Evolutionary conservation across 2,113 vertebrate species (phyloP), one percentile per base, ranked within the genome.

Genomic region (Xiphophorus couchianus): DNA sequence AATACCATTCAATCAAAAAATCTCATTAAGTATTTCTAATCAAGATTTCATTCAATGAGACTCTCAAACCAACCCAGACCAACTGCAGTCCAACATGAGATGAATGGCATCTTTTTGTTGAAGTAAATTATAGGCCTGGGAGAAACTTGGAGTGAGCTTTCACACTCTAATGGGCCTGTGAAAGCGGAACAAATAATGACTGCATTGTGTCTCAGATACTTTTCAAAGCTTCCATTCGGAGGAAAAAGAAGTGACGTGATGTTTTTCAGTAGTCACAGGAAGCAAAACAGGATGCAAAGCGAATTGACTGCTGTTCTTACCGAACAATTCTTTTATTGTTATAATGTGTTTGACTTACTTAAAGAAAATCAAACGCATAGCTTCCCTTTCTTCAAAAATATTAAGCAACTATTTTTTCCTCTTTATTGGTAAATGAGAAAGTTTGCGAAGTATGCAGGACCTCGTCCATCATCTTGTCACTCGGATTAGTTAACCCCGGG

Each of bases 231-330:
- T 68, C 63, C 76, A 51, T 78, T 87, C 81, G 54, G 6, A 60
- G 48, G 28, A 70, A 87, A 71, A 17, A 86, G 81, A 81, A 82
- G 54, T 87, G 80, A 88, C 78, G 77, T 80, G 76, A 86, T 88
- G 84, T 89, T 85, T 48, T 90, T 88, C 78, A 68, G 81, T 79
- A 80, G 63, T 64, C 82, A 86, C 90, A 92, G 92, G 93, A 93
- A 93, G 84, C 84, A 88, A 90, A 92, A 94, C 91, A 94, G 93
- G 93, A 94, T 92, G 92, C 84, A 51, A 66, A 86, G 78, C 81
- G 83, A 92, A 88, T 86, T 71, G 76, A 80, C 87, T 19, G 66
- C 69, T 76, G 78, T 88, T 70, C 80, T 72, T 88, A 76, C 81
- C 74, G 66, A 78, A 29, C 25, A 81, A 51, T 70, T 73, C 76